Evolutionary conservation across 2,888 invertebrate genomes (phyloP), one percentile per base, ranked within the genome.

Genomic region (Limnephilus lunatus): DNA sequence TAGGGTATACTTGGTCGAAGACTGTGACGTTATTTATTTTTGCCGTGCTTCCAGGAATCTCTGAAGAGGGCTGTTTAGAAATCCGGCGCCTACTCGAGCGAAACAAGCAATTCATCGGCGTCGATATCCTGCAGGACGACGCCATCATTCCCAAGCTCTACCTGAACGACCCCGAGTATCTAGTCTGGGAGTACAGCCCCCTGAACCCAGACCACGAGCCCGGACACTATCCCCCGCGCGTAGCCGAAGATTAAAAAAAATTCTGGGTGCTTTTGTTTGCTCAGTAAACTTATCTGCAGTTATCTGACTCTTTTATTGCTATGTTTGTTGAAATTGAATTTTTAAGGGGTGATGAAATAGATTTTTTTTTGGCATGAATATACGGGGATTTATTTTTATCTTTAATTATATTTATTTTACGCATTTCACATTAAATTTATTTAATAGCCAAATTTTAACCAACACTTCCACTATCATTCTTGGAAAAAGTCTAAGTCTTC

Each of bases 181-280:
- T 96, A 4, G 95, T 96, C 85, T 96, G 96, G 96, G 95, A 96
- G 94, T 96, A 96, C 93, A 96, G 96, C 92, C 96, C 96, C 0
- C 95, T 96, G 91, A 96, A 96, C 91, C 96, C 96, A 0, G 94
- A 95, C 82, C 95, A 95, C 39, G 90, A 91, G 48, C 95, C 96
- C 19, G 96, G 96, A 3, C 94, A 95, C 86, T 96, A 96, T 91
- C 96, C 96, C 0, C 94, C 94, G 30, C 94, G 96, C 81, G 94
- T 95, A 0, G 95, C 95, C 9, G 95, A 96, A 94, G 68, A 87
- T 68, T 86, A 82, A 82, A 82, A 35, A 25, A 25, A 25, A 19
- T 19, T 11, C 2, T 7, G 68, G 25, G 68, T 68, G 25, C 68
- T 68, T n/a, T 25, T 25, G 25, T 25, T 68, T 68, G 9, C 25